A percentile compares a stretch with the other conserved stretches of the same genome.
phyloP scores from a whole-genome alignment of 2,113 vertebrate genomes.

The Isurus oxyrinchus region DNA sequence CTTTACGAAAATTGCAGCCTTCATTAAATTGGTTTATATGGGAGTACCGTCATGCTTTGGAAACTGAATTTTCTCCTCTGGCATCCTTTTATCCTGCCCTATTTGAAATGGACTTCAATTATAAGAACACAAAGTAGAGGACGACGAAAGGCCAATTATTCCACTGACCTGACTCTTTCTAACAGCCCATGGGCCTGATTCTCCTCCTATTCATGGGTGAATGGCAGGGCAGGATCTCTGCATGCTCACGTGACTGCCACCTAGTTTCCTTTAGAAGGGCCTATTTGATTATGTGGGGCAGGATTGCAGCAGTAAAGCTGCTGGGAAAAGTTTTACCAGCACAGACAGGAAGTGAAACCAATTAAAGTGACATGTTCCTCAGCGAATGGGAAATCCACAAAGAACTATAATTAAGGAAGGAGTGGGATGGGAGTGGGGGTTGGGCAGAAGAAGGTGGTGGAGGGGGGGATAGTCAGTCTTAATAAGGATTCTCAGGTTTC shows the following conservation, averaged over 20 bases:
- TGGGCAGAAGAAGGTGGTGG: not conserved
- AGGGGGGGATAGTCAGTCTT: not conserved
- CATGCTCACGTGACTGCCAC: not conserved
- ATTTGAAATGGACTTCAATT: not conserved
- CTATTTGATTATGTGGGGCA: not conserved
- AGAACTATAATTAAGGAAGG: not conserved
- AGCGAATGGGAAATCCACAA: not conserved
- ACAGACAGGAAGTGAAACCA: not conserved
- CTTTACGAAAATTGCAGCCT: not conserved
- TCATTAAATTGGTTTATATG: not conserved
- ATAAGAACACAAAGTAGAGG: not conserved
- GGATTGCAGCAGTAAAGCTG: not conserved
- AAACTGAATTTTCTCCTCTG: not conserved
- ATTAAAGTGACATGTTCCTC: not conserved
- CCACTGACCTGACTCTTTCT: not conserved
- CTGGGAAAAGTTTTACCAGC: not conserved
- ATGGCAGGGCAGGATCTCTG: not conserved
- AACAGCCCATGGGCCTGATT: not conserved
- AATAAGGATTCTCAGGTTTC: not conserved
- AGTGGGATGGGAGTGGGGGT: not conserved
- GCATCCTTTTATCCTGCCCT: not conserved
- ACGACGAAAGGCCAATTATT: not conserved
- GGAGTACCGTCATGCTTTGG: too few relatives aligned
- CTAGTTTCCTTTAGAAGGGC: not conserved
- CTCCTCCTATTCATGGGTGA: not conserved